Percentiles rank a stretch among this genome's conserved stretches.
phyloP scores from a whole-genome alignment of 2,888 invertebrate genomes.

The Amphipyra berbera region DNA sequence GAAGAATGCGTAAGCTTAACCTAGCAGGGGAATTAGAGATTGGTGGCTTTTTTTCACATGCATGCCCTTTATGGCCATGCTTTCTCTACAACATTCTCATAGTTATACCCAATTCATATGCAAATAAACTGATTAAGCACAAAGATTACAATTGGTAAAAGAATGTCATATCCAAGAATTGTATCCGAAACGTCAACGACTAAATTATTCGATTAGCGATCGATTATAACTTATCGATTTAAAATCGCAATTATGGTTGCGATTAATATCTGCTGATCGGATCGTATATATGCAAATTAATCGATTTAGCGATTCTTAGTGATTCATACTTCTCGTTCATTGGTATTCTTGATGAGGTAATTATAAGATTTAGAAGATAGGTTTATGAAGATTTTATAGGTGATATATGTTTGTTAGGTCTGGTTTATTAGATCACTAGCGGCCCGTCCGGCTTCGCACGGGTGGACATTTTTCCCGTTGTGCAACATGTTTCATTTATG shows the following conservation, averaged over 20 bases:
- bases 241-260: slow-evolving; percentile 40
- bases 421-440: slow-evolving; percentile 53
- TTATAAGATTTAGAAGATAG: slow-evolving; percentile 36
- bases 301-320: slow-evolving; percentile 37
- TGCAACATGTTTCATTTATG: too few species aligned
- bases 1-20: too few species aligned
- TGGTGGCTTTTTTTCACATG: too few species aligned
- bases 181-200: slow-evolving; percentile 15
- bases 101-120: slow-evolving; percentile 28
- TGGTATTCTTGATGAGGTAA: slow-evolving; percentile 36
- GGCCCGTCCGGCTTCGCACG: too few species aligned
- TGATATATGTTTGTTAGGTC: slow-evolving; percentile 55
- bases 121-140: slow-evolving; percentile 30
- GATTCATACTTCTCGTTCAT: slow-evolving; percentile 40
- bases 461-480: too few species aligned
- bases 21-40: too few species aligned
- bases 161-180: slow-evolving; percentile 31
- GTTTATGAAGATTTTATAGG: slow-evolving; percentile 48
- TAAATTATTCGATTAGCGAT: slow-evolving; percentile 47
- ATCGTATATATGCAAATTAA: slow-evolving; percentile 49
- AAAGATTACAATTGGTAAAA: slow-evolving; percentile 25
- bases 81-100: slow-evolving; percentile 24
- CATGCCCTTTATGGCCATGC: slow-evolving; percentile 8
- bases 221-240: slow-evolving; percentile 30
- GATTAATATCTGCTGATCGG: slow-evolving; percentile 30